Base-by-base conservation (phyloP, 2,888 invertebrate species). In the Heteropelma amictum region DNA sequence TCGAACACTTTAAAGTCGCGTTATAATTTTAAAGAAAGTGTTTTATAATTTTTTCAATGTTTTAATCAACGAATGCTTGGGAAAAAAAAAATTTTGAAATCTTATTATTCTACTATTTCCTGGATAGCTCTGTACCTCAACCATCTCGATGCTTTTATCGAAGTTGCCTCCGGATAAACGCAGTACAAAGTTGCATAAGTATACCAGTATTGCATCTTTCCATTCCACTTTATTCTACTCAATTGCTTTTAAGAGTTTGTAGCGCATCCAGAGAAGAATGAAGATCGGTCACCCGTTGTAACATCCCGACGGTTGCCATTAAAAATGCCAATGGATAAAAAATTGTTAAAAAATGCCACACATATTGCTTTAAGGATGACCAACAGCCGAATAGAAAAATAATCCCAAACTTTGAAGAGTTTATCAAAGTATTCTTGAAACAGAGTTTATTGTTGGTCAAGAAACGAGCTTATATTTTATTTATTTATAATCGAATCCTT, bases 221-320 rank as follows among this genome's bases (percentile, higher is more conserved):
- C 28, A 30, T 40, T 42, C 40, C 42, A 64, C 30, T 64, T 53
- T 53, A 64, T 53, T 64, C 64, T 30, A 53, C 28, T 53, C 30
- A 53, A 64, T 40, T 53, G 42, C 28, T 64, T 64, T 53, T 30
- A 40, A 64, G 30, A 64, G 64, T 30, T 53, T 64, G 30, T n/a
- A n/a, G n/a, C n/a, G n/a, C n/a, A n/a, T n/a, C n/a, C n/a, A n/a
- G 28, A 53, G 19, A 35, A 38, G n/a, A 40, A 51, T 30, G 19
- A 14, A 12, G 30, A 23, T 30, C 5, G 53, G 4, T 42, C 7
- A 23, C 38, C 53, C 33, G 30, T 30, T 19, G 53, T 40, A 17
- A 40, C 12, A 40, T 21, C 30, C 19, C 28, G 40, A 40, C 28
- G 51, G 53, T 38, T 40, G n/a, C n/a, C n/a, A n/a, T n/a, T n/a